phyloP scores from a whole-genome alignment of 2,888 invertebrate species.

The Watsonalla binaria region DNA sequence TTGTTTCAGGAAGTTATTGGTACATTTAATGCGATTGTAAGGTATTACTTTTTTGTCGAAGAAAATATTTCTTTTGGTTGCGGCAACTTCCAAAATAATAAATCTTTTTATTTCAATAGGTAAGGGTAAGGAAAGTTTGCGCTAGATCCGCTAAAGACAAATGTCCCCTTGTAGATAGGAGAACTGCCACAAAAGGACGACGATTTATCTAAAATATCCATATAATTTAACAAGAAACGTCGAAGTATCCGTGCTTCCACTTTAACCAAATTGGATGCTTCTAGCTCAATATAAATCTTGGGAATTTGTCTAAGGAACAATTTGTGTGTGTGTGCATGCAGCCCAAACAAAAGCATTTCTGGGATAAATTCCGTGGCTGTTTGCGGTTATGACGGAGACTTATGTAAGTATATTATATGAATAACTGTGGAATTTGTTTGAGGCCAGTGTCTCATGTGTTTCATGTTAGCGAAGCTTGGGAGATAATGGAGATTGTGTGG shows the following conservation, averaged over 20 bases:
- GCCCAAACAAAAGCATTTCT: conserved; percentile 63
- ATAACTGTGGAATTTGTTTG: conserved; percentile 42
- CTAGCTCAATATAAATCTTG: conserved; percentile 63
- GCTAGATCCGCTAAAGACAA: conserved; percentile 63
- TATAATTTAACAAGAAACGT: conserved; percentile 67
- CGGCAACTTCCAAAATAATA: conserved; percentile 14
- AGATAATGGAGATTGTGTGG: conserved; percentile 44
- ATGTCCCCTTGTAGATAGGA: conserved; percentile 67
- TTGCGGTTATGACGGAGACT: conserved; percentile 61
- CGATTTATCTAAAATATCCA: conserved; percentile 75
- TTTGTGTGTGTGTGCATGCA: conserved; percentile 48
- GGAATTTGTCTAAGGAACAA: conserved; percentile 70
- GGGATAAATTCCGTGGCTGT: conserved; percentile 59
- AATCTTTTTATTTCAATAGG: conserved; percentile 39
- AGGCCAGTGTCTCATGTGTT: conserved; percentile 40
- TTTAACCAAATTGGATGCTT: conserved; percentile 74
- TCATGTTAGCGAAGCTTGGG: conserved; percentile 37
- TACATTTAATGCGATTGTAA: too few relatives aligned
- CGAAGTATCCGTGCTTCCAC: conserved; percentile 69
- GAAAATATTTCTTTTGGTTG: too few relatives aligned
- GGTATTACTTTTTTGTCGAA: too few relatives aligned
- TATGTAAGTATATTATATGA: conserved; percentile 48
- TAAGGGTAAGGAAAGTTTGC: conserved; percentile 48
- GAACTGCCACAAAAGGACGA: conserved; percentile 60
- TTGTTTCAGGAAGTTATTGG: too few relatives aligned